phyloP scores from a whole-genome alignment of 2,797 vertebrate genomes.

The Sebastes aleutianus region DNA sequence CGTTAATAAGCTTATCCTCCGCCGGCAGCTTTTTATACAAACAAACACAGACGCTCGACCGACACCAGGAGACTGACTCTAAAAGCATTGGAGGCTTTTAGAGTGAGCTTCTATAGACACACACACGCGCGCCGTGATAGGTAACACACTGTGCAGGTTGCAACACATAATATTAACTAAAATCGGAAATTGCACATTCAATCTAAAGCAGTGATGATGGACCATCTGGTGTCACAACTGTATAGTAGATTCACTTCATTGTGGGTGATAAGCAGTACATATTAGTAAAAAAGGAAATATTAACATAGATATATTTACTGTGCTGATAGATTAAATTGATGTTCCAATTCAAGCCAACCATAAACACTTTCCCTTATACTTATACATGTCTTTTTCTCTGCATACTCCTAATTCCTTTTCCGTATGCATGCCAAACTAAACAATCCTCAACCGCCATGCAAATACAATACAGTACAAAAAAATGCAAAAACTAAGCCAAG shows the following conservation, averaged over 20 bases:
- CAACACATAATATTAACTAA: not conserved
- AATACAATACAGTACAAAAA: conserved; percentile 11
- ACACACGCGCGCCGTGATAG: not conserved
- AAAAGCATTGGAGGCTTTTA: conserved; percentile 49
- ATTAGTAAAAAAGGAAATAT: not conserved
- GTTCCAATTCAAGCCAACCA: not conserved
- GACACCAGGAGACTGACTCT: conserved; percentile 38
- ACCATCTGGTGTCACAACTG: not conserved
- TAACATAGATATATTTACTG: not conserved
- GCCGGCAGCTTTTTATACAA: conserved; percentile 56
- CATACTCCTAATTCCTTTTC: conserved; percentile 2
- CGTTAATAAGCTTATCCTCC: conserved; percentile 57
- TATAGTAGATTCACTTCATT: not conserved
- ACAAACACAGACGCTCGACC: conserved; percentile 41
- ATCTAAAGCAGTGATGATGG: not conserved
- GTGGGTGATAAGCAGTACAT: not conserved
- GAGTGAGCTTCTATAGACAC: conserved; percentile 13
- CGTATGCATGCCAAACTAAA: not conserved
- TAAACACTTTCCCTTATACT: not conserved
- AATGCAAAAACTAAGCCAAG: conserved; percentile 7
- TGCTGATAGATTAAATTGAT: not conserved
- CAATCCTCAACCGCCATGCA: not conserved
- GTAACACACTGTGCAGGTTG: not conserved
- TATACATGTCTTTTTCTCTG: not conserved
- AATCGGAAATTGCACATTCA: not conserved